These are phyloP conservation scores for Pyrgilauda ruficollis DNA, from an alignment of 2,113 vertebrate species.

Conservation along the genomic window DNA sequence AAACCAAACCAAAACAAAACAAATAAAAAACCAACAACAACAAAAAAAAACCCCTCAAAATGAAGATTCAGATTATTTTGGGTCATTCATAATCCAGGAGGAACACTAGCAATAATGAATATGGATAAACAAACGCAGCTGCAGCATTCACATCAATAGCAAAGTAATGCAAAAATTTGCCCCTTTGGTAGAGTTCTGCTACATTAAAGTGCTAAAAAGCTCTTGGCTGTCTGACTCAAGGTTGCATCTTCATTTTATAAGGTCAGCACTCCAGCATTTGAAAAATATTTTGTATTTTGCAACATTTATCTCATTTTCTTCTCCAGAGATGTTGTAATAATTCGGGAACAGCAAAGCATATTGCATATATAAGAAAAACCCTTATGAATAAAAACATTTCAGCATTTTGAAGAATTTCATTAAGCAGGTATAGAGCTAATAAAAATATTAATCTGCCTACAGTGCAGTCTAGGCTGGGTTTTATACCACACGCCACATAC, in stretches of 20 bases:
- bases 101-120: slow-evolving; percentile 35
- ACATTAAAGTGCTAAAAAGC: slow-evolving; percentile 58
- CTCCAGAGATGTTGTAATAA: background rate
- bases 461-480: background rate
- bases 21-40: background rate
- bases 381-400: background rate
- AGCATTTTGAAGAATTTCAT: background rate
- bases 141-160: background rate
- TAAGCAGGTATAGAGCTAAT: background rate
- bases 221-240: background rate
- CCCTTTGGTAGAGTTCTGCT: slow-evolving; percentile 35
- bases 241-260: slow-evolving; percentile 27
- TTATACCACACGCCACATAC: background rate
- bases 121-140: slow-evolving; percentile 11
- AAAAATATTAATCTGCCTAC: background rate
- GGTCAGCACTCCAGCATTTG: background rate
- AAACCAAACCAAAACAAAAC: too few species aligned
- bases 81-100: slow-evolving; percentile 43
- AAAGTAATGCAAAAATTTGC: slow-evolving; percentile 19
- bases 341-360: background rate
- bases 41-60: background rate
- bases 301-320: background rate
- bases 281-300: background rate
- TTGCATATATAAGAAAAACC: background rate
- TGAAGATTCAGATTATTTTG: slow-evolving; percentile 57